phyloP scores from a whole-genome alignment of 2,113 vertebrate species.

The Oxygymnocypris stewartii region DNA sequence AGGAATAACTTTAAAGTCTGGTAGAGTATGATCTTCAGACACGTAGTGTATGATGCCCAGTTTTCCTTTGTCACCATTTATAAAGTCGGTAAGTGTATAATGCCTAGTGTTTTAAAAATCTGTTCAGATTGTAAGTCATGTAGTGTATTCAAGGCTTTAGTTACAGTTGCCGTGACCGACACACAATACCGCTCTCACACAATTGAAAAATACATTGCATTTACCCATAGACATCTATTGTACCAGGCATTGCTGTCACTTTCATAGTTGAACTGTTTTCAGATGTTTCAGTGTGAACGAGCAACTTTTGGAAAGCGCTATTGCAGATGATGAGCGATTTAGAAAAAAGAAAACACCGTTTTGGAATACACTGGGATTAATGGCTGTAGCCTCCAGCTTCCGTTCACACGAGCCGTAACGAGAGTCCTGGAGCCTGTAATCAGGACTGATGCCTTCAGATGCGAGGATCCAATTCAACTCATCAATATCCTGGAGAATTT shows the following conservation, averaged over 20 bases:
- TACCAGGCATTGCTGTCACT: not conserved
- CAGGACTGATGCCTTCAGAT: constrained; percentile 26
- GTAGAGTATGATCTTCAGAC: no score
- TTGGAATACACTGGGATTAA: not conserved
- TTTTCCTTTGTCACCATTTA: no score
- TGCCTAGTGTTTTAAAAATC: no score
- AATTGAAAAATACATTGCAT: no score
- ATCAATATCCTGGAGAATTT: constrained; percentile 30
- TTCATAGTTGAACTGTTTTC: not conserved
- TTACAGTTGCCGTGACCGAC: no score
- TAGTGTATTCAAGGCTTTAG: no score
- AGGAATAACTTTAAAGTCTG: no score
- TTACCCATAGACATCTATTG: not conserved
- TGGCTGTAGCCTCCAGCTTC: constrained; percentile 63
- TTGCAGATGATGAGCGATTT: not conserved
- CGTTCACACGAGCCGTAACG: constrained; percentile 76
- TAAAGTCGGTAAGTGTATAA: no score
- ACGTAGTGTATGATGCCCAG: no score
- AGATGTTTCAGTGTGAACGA: not conserved
- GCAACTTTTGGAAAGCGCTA: not conserved
- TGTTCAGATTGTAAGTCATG: no score
- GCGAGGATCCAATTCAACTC: not conserved
- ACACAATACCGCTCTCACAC: no score
- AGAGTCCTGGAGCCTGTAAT: constrained; percentile 52
- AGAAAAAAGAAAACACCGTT: not conserved